Conservation (phyloP, 2,797 vertebrate species). For the Carapus acus region DNA sequence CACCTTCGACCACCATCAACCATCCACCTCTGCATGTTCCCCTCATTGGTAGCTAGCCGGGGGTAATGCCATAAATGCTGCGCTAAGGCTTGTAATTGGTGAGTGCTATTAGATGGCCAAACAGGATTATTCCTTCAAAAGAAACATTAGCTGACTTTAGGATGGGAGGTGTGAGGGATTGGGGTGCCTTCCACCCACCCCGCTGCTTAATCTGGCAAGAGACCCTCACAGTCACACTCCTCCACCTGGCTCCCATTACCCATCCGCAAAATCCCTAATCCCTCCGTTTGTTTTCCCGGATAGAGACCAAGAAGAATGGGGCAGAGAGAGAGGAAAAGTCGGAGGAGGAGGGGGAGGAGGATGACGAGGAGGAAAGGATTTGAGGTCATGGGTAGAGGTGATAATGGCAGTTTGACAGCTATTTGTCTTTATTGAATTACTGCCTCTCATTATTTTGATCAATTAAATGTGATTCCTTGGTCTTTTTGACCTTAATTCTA, state of each 20-base stretch:
- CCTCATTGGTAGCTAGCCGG: slow-evolving; percentile 46
- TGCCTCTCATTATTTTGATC: slow-evolving; percentile 24
- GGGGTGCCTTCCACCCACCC: slow-evolving; percentile 34
- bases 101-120: slow-evolving; percentile 64
- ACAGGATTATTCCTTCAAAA: slow-evolving; percentile 74
- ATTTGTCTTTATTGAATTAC: slow-evolving; percentile 32
- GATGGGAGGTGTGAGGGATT: slow-evolving; percentile 68
- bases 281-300: slow-evolving; percentile 75
- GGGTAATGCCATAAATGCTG: slow-evolving; percentile 65
- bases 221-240: slow-evolving; percentile 69
- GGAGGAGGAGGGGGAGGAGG: slow-evolving; percentile 49
- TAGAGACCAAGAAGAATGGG: slow-evolving; percentile 61
- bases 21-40: background rate
- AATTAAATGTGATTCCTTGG: slow-evolving; percentile 2
- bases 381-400: slow-evolving; percentile 46
- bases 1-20: background rate
- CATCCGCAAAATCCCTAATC: slow-evolving; percentile 72
- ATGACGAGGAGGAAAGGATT: slow-evolving; percentile 47
- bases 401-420: slow-evolving; percentile 46
- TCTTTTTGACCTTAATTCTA: slow-evolving; percentile 12
- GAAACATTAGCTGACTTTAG: slow-evolving; percentile 72
- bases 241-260: slow-evolving; percentile 75
- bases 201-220: slow-evolving; percentile 60
- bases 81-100: slow-evolving; percentile 61
- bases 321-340: slow-evolving; percentile 28